phyloP scores from a whole-genome alignment of 1,140 invertebrate genomes.

The Octopus sinensis region DNA sequence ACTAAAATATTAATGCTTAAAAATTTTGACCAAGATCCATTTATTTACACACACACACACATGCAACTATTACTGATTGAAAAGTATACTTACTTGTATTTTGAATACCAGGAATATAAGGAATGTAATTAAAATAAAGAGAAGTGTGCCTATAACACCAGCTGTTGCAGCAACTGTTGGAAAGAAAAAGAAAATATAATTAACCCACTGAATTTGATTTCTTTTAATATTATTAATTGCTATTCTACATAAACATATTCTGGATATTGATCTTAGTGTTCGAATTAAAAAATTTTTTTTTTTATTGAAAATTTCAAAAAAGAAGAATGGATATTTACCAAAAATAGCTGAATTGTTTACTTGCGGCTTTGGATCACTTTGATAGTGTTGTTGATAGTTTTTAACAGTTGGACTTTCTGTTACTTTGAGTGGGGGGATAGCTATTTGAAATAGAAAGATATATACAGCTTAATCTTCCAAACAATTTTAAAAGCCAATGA shows the following conservation, averaged over 20 bases:
- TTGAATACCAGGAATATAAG: constrained; percentile 44
- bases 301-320: background rate
- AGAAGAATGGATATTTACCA: background rate
- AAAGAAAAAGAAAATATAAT: constrained; percentile 18
- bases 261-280: too few relatives aligned
- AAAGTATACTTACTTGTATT: constrained; percentile 33
- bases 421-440: too few relatives aligned
- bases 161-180: constrained; percentile 45
- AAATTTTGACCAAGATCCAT: too few relatives aligned
- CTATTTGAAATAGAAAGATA: too few relatives aligned
- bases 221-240: too few relatives aligned
- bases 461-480: too few relatives aligned
- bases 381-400: background rate
- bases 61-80: too few relatives aligned
- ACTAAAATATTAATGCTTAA: too few relatives aligned
- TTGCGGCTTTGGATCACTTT: background rate
- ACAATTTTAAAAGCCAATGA: too few relatives aligned
- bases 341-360: constrained; percentile 4
- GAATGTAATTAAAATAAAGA: constrained; percentile 42
- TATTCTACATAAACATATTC: too few relatives aligned
- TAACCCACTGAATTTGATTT: background rate
- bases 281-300: too few relatives aligned
- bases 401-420: background rate
- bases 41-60: too few relatives aligned
- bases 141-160: constrained; percentile 49